Evolutionary conservation across 2,888 invertebrate species (phyloP).

Genomic region (Stratiomys singularior): DNA sequence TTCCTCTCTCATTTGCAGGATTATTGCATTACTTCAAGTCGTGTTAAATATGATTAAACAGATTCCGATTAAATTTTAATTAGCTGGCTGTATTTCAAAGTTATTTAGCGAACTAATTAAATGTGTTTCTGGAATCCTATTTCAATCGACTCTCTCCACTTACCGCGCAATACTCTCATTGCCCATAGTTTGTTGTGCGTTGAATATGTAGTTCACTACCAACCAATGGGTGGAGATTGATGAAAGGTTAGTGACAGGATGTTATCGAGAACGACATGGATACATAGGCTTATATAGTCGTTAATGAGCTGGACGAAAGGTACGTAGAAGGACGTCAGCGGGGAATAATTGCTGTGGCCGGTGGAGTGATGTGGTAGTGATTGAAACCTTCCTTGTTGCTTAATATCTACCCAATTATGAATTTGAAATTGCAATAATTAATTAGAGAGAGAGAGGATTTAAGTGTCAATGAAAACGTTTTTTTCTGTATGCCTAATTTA

Average conservation of each 20-base stretch:
- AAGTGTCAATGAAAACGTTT: too few relatives aligned
- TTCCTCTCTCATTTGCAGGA: background rate
- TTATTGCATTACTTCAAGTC: background rate
- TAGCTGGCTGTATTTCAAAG: conserved; percentile 49
- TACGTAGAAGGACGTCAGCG: too few relatives aligned
- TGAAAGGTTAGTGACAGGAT: background rate
- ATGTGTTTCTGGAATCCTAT: conserved; percentile 25
- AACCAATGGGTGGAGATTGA: background rate
- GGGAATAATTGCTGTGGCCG: background rate
- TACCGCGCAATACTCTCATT: background rate
- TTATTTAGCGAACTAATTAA: conserved; percentile 51
- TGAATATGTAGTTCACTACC: too few relatives aligned
- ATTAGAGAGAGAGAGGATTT: background rate
- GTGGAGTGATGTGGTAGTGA: background rate
- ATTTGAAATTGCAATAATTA: background rate
- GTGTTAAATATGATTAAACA: conserved; percentile 50
- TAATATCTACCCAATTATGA: background rate
- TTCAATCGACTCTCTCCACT: background rate
- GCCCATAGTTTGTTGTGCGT: too few relatives aligned
- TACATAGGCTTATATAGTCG: background rate
- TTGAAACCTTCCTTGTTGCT: background rate
- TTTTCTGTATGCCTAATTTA: too few relatives aligned
- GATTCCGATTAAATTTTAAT: conserved; percentile 51
- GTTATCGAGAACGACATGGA: background rate
- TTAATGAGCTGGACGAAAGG: background rate